phyloP scores from a whole-genome alignment of 2,888 invertebrate species.

The Callosobruchus maculatus region DNA sequence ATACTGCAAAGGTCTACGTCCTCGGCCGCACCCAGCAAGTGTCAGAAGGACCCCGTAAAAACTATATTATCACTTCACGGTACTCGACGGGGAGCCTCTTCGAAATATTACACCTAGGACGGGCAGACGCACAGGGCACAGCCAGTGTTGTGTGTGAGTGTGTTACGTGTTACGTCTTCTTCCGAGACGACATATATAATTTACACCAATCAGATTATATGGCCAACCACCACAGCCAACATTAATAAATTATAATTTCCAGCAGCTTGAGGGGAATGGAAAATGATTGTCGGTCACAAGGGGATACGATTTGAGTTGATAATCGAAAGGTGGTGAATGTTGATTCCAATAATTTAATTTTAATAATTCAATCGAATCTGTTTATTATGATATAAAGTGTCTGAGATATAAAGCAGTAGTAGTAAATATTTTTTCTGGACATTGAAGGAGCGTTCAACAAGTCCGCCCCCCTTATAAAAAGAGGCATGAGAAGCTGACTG shows the following conservation, averaged over 20 bases:
- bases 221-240: neutral
- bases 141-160: neutral
- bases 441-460: too few species aligned
- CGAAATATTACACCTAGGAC: slow-evolving; percentile 36
- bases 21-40: slow-evolving; percentile 1
- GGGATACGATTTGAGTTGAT: too few species aligned
- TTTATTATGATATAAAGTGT: too few species aligned
- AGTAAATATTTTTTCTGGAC: too few species aligned
- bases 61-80: slow-evolving; percentile 47
- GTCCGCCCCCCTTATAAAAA: too few species aligned
- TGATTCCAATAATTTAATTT: too few species aligned
- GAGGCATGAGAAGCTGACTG: too few species aligned
- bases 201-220: neutral
- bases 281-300: too few species aligned
- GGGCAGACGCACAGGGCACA: neutral
- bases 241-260: neutral
- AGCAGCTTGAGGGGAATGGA: neutral
- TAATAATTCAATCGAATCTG: too few species aligned
- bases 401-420: too few species aligned
- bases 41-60: slow-evolving; percentile 35
- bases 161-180: neutral
- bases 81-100: slow-evolving; percentile 38
- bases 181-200: neutral
- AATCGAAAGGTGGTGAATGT: too few species aligned
- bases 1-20: neutral